Conservation (phyloP, 2,888 invertebrate species). For the Drosophila buzzatii region DNA sequence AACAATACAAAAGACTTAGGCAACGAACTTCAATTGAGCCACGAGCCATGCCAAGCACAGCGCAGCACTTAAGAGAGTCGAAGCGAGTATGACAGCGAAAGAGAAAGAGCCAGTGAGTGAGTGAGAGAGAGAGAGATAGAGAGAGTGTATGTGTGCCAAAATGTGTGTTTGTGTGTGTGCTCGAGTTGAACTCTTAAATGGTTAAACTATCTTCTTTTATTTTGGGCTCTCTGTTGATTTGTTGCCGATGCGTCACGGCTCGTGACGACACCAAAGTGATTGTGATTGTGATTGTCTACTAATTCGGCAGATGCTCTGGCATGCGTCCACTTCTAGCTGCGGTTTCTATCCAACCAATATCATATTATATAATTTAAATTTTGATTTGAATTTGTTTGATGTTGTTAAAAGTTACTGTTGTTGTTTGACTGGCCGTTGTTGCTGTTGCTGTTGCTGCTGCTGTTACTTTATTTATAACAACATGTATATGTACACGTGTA, state of each 20-base stretch:
- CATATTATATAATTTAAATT: constrained; percentile 72
- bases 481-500: constrained; percentile 46
- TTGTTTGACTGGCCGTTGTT: constrained; percentile 31
- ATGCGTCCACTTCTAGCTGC: constrained; percentile 47
- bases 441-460: constrained; percentile 44
- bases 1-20: constrained; percentile 63
- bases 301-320: constrained; percentile 17
- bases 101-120: not conserved
- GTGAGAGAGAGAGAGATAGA: not conserved
- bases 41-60: constrained; percentile 51
- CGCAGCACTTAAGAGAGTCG: constrained; percentile 37
- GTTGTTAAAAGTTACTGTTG: constrained; percentile 54
- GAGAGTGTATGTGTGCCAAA: not conserved
- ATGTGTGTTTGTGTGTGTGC: not conserved
- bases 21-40: constrained; percentile 57
- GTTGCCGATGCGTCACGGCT: constrained; percentile 56
- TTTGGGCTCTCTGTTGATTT: constrained; percentile 13
- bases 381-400: constrained; percentile 71
- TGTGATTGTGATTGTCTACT: constrained; percentile 40
- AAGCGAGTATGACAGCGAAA: constrained; percentile 7
- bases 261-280: constrained; percentile 65
- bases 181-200: constrained; percentile 39
- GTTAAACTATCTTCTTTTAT: constrained; percentile 31
- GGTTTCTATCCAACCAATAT: constrained; percentile 41
- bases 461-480: constrained; percentile 70